Percentiles rank a stretch among this genome's conserved stretches.
Evolutionary conservation across 2,797 vertebrate species (phyloP).

Genomic region (Phoebastria nigripes): DNA sequence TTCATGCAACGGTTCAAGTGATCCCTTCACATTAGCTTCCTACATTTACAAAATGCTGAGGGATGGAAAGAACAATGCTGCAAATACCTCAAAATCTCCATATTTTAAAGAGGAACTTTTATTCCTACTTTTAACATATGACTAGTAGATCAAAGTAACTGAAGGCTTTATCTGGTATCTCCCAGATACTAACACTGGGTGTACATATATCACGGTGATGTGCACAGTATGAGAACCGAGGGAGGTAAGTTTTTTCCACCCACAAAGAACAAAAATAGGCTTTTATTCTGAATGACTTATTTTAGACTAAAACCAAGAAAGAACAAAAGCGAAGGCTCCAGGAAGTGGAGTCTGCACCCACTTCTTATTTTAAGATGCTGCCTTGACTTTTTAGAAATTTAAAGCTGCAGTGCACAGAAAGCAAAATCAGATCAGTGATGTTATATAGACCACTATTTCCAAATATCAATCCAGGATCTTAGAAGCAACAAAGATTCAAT

Average conservation of each 20-base stretch:
- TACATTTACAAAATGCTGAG: not conserved
- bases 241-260: constrained; percentile 17
- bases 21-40: not conserved
- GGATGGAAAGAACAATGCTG: not conserved
- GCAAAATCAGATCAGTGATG: not conserved
- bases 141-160: constrained; percentile 11
- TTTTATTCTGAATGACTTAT: constrained; percentile 44
- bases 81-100: not conserved
- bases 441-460: not conserved
- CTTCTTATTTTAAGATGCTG: constrained; percentile 35
- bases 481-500: constrained; percentile 47
- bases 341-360: constrained; percentile 17
- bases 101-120: not conserved
- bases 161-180: constrained; percentile 23
- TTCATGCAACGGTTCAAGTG: not conserved
- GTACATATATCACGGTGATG: not conserved
- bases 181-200: constrained; percentile 5
- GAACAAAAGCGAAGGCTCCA: constrained; percentile 39
- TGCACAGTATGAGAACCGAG: not conserved
- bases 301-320: constrained; percentile 39
- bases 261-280: constrained; percentile 55
- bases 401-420: constrained; percentile 28
- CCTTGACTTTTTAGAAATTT: constrained; percentile 37
- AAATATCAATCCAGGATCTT: constrained; percentile 16
- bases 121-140: not conserved